Conservation (phyloP, 2,113 vertebrate species). For the Malurus alboscapulatus region DNA sequence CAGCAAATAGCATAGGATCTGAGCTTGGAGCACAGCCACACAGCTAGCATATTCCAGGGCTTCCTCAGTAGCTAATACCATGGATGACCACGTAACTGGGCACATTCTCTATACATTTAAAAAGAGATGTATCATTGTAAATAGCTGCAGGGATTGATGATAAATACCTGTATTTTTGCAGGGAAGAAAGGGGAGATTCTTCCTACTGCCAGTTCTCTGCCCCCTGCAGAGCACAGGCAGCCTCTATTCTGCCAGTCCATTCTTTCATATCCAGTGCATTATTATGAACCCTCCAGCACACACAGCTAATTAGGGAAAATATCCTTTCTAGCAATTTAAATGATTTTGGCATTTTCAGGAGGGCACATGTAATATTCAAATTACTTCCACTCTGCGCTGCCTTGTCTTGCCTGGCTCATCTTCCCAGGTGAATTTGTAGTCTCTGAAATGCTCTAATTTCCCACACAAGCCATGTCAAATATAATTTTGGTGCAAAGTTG, state of each 20-base stretch:
- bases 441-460: slow-evolving; percentile 93
- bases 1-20: not conserved
- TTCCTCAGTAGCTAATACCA: not conserved
- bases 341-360: slow-evolving; percentile 92
- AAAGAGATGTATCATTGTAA: not conserved
- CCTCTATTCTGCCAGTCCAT: slow-evolving; percentile 44
- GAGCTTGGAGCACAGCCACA: not conserved
- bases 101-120: not conserved
- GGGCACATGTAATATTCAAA: slow-evolving; percentile 94
- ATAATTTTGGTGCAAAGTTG: slow-evolving; percentile 94
- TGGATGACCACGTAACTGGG: not conserved
- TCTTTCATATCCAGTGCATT: slow-evolving; percentile 30
- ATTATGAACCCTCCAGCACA: slow-evolving; percentile 61
- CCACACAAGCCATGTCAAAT: slow-evolving; percentile 92
- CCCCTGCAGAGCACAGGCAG: slow-evolving; percentile 30
- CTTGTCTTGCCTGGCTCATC: slow-evolving; percentile 76
- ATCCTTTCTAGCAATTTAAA: slow-evolving; percentile 92
- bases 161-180: not conserved
- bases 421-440: slow-evolving; percentile 89
- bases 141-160: not conserved
- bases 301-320: slow-evolving; percentile 68
- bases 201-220: slow-evolving; percentile 32
- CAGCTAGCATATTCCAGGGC: not conserved
- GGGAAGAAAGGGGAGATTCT: not conserved
- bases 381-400: slow-evolving; percentile 80